phyloP scores from a whole-genome alignment of 2,888 invertebrate genomes.

The Rhingia rostrata region DNA sequence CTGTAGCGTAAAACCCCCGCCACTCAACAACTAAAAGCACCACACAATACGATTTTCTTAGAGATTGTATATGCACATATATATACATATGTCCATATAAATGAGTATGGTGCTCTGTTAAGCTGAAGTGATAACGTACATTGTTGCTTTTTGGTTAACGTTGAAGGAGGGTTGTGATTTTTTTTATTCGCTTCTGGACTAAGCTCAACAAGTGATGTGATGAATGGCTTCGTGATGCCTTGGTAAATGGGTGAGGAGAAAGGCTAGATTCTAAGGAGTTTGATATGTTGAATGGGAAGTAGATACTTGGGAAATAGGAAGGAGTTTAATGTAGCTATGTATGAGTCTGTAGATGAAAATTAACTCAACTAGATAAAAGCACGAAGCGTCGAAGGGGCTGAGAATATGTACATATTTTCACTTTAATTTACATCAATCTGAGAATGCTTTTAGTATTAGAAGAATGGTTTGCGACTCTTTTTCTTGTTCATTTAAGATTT shows the following conservation, averaged over 20 bases:
- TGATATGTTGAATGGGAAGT: slow-evolving; percentile 37
- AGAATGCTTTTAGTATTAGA: not conserved
- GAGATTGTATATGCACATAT: slow-evolving; percentile 7
- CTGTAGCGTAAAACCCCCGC: slow-evolving; percentile 40
- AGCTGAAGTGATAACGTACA: slow-evolving; percentile 60
- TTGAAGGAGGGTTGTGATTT: slow-evolving; percentile 10
- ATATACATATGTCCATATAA: slow-evolving; percentile 7
- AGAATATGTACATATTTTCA: not conserved
- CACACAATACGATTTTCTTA: slow-evolving; percentile 8
- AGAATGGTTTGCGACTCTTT: not conserved
- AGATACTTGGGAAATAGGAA: slow-evolving; percentile 26
- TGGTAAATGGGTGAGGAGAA: slow-evolving; percentile 37
- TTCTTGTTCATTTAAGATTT: not conserved
- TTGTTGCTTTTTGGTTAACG: slow-evolving; percentile 44
- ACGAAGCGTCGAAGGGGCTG: slow-evolving; percentile 6
- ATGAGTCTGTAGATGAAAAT: slow-evolving; percentile 17
- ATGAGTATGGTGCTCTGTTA: slow-evolving; percentile 24
- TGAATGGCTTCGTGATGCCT: slow-evolving; percentile 26
- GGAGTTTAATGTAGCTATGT: not conserved
- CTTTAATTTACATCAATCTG: slow-evolving; percentile 24
- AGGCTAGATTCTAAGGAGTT: slow-evolving; percentile 5
- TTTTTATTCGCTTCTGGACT: slow-evolving; percentile 26
- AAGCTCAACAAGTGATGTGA: slow-evolving; percentile 65
- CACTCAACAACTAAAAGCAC: slow-evolving; percentile 33
- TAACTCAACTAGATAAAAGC: slow-evolving; percentile 52